Evolutionary conservation across 1,140 invertebrate species (phyloP), one percentile per base, ranked within the genome.

Genomic region (Aporrectodea caliginosa): DNA sequence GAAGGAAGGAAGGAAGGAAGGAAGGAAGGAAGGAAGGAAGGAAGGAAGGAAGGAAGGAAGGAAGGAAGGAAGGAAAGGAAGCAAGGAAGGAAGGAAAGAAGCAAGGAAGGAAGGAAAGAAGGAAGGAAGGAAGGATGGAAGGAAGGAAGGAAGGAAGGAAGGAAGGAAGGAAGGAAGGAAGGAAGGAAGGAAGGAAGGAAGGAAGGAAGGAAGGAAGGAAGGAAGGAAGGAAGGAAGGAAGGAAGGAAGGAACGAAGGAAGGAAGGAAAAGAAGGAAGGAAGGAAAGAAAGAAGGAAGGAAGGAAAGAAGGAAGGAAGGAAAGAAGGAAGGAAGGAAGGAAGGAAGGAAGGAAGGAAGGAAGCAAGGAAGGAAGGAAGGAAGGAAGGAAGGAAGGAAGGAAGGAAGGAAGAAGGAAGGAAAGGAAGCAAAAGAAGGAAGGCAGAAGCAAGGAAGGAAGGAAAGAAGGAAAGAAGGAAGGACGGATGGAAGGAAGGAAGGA

Each of bases 341-440:
- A 58, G 43, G 43, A 58, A 58, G 43, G 43, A 58, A 58, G 43
- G 43, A 58, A 58, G 43, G 43, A 58, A 58, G 43, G 43, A 58
- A 58, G 43, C 6, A 58, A 58, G 43, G 43, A 58, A 58, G 43
- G 43, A 58, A 58, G 43, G 43, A 58, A 58, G 43, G 43, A 58
- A 58, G 43, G 43, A 58, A 58, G 43, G 43, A 58, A 58, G 43
- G 43, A 58, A 58, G 43, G n/a, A n/a, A n/a, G 43, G 43, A 58
- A 58, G 43, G 43, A 58, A 58, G 43, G 43, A 58, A 58, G 43
- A 58, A 58, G 43, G 43, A 58, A 58, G 43, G 43, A 58, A 58
- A 22, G 43, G 22, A 58, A 22, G 43, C 6, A 58, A 22, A n/a
- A 22, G 43, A 58, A 58, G 43, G 43, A 58, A 58, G 43, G n/a